Base-by-base conservation (phyloP, 1,140 invertebrate genomes). In the Drosophila ogumai region DNA sequence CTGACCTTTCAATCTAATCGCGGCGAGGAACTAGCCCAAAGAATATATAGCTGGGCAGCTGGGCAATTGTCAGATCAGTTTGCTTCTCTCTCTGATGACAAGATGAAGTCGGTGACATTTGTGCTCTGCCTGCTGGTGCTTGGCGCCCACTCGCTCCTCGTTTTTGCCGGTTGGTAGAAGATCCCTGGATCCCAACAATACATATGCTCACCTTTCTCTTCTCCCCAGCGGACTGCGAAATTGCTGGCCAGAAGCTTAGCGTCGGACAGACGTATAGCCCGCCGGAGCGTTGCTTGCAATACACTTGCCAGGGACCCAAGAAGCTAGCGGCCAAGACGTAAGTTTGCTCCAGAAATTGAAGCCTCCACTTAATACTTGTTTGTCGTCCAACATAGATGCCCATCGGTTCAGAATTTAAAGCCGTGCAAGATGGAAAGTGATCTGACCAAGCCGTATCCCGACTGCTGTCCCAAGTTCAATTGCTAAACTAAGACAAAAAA, bases 61-160 rank as follows among this genome's bases (percentile, higher is more conserved):
- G 17, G 17, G 6, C 31, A 25, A 34, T 15, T 4, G 19, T n/a
- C 10, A 5, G 38, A 15, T 75, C 17, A 75, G 61, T 68, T 54
- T 19, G 22, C 19, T 38, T n/a, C 10, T 55, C 32, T 22, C 31
- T 10, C 5, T 38, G 8, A 7, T 2, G 2, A 31, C 4, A 67
- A 22, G 19, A 88, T 87, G 85, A 66, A 80, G 22, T 46, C 72
- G 17, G 38, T 64, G 10, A 80, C 76, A 41, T 60, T 90, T 67
- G 72, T 88, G n/a, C 72, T 88, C 2, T 90, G 75, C 49, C 38
- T 79, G 22, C 15, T 87, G n/a, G 72, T 87, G 28, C 49, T 87
- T 32, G 63, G 55, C 6, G 65, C 69, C 57, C 82, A 86, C 32
- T 43, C 57, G 13, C 19, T 82, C 3, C 31, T 86, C n/a, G 84